Conservation (phyloP, 2,888 invertebrate species). For the Protodeltote pygarga region DNA sequence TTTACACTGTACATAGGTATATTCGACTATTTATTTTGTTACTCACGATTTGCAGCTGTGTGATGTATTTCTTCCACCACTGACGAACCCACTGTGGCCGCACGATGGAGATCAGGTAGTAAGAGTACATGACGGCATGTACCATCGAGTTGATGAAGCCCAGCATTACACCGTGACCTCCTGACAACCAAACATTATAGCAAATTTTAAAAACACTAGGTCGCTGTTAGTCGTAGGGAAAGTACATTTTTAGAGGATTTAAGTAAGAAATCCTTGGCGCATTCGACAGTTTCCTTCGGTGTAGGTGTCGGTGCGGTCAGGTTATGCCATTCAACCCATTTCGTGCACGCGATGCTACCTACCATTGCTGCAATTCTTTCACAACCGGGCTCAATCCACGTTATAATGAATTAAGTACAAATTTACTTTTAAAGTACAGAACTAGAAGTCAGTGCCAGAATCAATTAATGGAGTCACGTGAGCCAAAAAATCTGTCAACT, state of each 20-base stretch:
- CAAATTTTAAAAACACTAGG: not conserved
- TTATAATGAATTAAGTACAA: conserved; percentile 7
- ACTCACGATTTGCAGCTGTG: conserved; percentile 93
- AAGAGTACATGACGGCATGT: conserved; percentile 93
- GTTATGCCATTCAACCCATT: conserved; percentile 31
- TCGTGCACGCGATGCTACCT: conserved; percentile 41
- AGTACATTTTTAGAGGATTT: conserved; percentile 28
- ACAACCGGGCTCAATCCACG: conserved; percentile 12
- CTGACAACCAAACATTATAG: conserved; percentile 62
- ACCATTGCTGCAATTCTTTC: conserved; percentile 27
- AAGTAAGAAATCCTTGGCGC: conserved; percentile 30
- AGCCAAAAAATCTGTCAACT: too few relatives aligned
- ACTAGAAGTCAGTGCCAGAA: not conserved
- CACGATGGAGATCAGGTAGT: conserved; percentile 91
- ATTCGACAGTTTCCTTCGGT: conserved; percentile 18
- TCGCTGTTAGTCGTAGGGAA: not conserved
- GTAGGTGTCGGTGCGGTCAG: conserved; percentile 12
- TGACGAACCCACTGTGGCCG: conserved; percentile 91
- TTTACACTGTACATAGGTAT: too few relatives aligned
- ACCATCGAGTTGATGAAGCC: conserved; percentile 91
- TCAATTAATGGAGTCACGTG: not conserved
- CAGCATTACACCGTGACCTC: conserved; percentile 90
- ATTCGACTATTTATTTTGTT: not conserved
- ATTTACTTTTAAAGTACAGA: conserved; percentile 4
- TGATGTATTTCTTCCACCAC: conserved; percentile 95